Evolutionary conservation across 2,888 invertebrate species (phyloP).

Genomic region (Cryptocephalus primarius): DNA sequence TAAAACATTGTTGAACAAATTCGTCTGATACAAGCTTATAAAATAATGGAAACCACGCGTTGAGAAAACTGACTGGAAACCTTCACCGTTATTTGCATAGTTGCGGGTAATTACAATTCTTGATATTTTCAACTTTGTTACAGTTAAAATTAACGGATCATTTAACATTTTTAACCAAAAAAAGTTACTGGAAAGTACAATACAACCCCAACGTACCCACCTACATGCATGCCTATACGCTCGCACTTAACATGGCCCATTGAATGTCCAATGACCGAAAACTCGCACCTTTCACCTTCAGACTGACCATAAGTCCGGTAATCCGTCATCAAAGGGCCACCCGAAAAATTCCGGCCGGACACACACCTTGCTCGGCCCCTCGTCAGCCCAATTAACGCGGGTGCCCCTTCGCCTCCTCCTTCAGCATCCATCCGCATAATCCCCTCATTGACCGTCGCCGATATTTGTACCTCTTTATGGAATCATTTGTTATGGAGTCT

Average conservation of each 20-base stretch:
- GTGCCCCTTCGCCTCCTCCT: constrained; percentile 25
- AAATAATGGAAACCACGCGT: no score
- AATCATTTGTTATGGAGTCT: constrained; percentile 29
- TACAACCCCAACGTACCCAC: no score
- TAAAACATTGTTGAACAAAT: no score
- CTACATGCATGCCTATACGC: no score
- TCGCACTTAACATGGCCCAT: not conserved
- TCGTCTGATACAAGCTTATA: no score
- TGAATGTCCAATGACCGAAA: not conserved
- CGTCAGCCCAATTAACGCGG: constrained; percentile 36
- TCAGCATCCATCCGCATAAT: constrained; percentile 26
- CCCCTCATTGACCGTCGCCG: constrained; percentile 21
- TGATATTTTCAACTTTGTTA: no score
- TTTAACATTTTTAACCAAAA: no score
- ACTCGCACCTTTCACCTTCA: not conserved
- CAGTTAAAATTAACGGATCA: no score
- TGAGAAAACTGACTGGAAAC: no score
- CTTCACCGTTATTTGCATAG: no score
- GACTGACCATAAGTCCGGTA: constrained; percentile 7
- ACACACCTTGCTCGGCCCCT: constrained; percentile 30
- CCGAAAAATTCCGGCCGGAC: constrained; percentile 14
- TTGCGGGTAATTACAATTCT: no score
- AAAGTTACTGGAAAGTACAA: no score
- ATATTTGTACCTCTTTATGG: constrained; percentile 30
- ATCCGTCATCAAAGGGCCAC: constrained; percentile 21